These are phyloP conservation scores for Drosophila bunnanda DNA, from an alignment of 2,888 invertebrate genomes.

Conservation along the genomic window DNA sequence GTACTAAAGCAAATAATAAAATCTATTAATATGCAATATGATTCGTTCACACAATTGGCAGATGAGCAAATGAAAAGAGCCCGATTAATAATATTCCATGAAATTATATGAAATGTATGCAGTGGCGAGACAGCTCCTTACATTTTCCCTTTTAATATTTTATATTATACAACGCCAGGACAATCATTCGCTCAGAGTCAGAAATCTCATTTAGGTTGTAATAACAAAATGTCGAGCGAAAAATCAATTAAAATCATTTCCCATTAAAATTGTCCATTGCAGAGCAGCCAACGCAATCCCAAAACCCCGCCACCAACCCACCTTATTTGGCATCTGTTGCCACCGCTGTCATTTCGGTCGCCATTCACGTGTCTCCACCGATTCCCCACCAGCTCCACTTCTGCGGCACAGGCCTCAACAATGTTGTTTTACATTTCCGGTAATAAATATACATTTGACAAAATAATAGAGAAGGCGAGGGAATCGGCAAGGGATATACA, in stretches of 20 bases:
- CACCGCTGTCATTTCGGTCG: constrained; percentile 65
- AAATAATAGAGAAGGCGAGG: constrained; percentile 59
- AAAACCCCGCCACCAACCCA: constrained; percentile 22
- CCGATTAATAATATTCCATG: not conserved
- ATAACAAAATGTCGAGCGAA: constrained; percentile 66
- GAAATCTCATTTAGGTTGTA: constrained; percentile 70
- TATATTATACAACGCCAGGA: constrained; percentile 5
- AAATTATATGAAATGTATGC: not conserved
- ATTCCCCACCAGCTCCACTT: not conserved
- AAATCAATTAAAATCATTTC: constrained; percentile 76
- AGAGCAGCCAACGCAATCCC: constrained; percentile 10
- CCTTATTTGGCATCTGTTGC: constrained; percentile 68
- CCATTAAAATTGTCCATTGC: constrained; percentile 59
- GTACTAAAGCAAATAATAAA: not conserved
- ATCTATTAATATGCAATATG: not conserved
- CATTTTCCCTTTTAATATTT: constrained; percentile 10
- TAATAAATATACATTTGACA: constrained; percentile 77
- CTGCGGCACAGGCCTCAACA: constrained; percentile 36
- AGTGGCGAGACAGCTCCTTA: not conserved
- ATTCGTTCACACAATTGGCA: not conserved
- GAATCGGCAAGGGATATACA: not conserved
- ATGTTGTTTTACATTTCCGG: constrained; percentile 78
- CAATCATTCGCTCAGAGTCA: constrained; percentile 27
- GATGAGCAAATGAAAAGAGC: not conserved
- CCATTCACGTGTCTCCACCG: constrained; percentile 40